Conservation (phyloP, 2,113 vertebrate species). For the Pithys albifrons region DNA sequence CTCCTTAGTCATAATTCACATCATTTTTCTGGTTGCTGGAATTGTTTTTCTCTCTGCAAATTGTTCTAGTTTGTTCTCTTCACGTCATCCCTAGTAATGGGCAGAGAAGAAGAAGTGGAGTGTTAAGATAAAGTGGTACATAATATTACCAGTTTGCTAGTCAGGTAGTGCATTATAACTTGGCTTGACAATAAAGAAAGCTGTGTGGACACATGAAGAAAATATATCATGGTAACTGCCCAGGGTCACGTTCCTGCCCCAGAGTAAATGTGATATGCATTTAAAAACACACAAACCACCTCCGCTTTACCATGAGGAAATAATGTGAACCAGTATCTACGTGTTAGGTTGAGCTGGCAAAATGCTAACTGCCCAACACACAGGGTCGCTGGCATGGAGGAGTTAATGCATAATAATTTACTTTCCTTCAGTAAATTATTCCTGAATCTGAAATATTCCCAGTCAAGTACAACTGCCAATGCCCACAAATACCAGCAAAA, state of each 20-base stretch:
- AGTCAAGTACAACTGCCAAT: neutral
- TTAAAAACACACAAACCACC: neutral
- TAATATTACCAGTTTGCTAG: neutral
- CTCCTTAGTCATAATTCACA: neutral
- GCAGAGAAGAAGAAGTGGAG: neutral
- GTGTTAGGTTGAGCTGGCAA: no score
- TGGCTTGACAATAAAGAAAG: neutral
- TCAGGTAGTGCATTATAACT: neutral
- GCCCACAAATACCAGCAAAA: neutral
- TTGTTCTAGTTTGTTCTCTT: neutral
- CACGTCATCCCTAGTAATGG: neutral
- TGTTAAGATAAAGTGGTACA: neutral
- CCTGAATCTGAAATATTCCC: neutral
- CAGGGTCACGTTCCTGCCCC: neutral
- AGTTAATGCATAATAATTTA: neutral
- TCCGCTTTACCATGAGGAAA: neutral
- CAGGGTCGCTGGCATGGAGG: neutral
- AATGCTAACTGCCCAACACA: no score
- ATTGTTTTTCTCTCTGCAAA: neutral
- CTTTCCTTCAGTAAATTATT: neutral
- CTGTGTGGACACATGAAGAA: neutral
- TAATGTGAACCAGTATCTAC: neutral
- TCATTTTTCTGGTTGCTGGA: neutral
- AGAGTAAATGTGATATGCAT: neutral
- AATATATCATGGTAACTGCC: neutral